Percentiles rank a stretch among this genome's conserved stretches.
These are phyloP conservation scores for Pluvialis apricaria DNA, from an alignment of 2,113 vertebrate species.

Conservation along the genomic window DNA sequence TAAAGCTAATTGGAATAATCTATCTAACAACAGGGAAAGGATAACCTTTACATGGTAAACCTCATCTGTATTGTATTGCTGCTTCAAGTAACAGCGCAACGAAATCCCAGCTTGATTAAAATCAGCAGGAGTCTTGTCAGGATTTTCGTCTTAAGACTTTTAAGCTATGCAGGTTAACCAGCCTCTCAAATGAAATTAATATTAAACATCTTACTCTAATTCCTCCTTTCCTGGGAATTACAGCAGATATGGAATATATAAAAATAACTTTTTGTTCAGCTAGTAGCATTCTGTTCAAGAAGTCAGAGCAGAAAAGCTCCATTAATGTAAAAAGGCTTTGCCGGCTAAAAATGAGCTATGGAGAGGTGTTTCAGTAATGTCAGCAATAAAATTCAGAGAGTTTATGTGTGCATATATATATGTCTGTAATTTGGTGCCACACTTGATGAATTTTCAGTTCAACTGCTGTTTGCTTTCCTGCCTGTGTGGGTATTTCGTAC, in stretches of 20 bases:
- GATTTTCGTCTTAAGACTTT: slow-evolving; percentile 30
- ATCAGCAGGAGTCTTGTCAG: slow-evolving; percentile 28
- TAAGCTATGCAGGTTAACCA: neutral
- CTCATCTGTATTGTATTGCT: neutral
- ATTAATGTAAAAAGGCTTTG: neutral
- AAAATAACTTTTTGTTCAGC: slow-evolving; percentile 2
- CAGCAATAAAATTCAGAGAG: neutral
- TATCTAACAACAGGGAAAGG: neutral
- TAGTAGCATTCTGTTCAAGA: neutral
- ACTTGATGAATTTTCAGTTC: neutral
- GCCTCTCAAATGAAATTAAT: slow-evolving; percentile 33
- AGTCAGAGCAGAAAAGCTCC: neutral
- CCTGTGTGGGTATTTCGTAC: neutral
- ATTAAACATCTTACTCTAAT: slow-evolving; percentile 29
- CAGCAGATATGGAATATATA: neutral
- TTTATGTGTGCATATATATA: accelerated
- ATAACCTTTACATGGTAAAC: neutral
- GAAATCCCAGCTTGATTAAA: slow-evolving; percentile 36
- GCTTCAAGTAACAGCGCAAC: neutral
- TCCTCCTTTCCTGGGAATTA: slow-evolving; percentile 26
- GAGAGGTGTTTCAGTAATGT: neutral
- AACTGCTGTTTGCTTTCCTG: neutral
- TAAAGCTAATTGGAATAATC: slow-evolving; percentile 6
- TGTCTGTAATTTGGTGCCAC: neutral
- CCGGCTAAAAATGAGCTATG: neutral